Evolutionary conservation across 2,113 vertebrate species (phyloP), one percentile per base, ranked within the genome.

Genomic region (Spea multiplicata): DNA sequence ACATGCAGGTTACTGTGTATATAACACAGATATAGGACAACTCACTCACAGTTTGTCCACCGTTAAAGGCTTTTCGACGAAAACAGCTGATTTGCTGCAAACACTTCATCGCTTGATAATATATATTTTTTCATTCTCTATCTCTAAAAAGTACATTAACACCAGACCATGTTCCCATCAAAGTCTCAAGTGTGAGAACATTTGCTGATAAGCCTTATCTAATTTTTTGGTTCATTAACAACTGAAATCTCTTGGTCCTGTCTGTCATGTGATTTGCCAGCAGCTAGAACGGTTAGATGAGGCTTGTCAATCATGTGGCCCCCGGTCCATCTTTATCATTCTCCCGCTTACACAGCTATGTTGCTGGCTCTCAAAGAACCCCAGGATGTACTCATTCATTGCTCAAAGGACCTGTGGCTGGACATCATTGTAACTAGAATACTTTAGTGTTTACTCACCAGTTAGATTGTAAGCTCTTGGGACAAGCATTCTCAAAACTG

Each of bases 141-240:
- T 93, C 91, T 92, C 87, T 89, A 85, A 90, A 90, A 93, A 91
- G 85, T 88, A 89, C 89, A 93, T 92, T 91, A 93, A 91, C 89
- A 87, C 87, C 82, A 90, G 87, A 89, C 88, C 83, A 88, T 87
- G 88, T 88, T 91, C 88, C 88, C 87, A 92, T 91, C 91, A 89
- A 90, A 91, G 91, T 90, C 88, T 89, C 44, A 5, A 87, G 91
- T 90, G 89, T 87, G 88, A 53, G 85, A 90, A 91, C 91, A 87
- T 87, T 91, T 88, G 83, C 85, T 91, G 93, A 94, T 93, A 94
- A 94, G 90, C 66, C 89, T 92, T 93, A 92, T 92, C 91, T 91
- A 86, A 83, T 86, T 84, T 30, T 86, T 84, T 87, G 76, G 85
- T 86, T 87, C 87, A 91, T 91, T 92, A 92, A 89, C 89, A 88